Evolutionary conservation across 2,888 invertebrate species (phyloP).

Genomic region (Ctena decussata): DNA sequence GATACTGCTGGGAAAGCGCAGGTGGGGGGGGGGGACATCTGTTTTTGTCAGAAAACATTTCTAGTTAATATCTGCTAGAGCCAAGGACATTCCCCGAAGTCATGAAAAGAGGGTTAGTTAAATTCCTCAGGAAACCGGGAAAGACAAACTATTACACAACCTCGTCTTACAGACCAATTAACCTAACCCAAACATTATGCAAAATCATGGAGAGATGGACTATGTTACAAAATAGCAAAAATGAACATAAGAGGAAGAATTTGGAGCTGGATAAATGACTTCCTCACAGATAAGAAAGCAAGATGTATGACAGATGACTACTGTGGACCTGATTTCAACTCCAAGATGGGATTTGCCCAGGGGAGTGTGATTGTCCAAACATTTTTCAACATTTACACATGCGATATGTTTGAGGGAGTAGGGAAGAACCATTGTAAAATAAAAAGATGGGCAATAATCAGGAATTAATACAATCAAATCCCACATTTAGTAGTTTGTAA

Average conservation of each 20-base stretch:
- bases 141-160: constrained; percentile 11
- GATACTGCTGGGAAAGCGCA: no score
- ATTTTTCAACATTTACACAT: background rate
- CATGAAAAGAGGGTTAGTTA: background rate
- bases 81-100: background rate
- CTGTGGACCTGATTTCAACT: background rate
- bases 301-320: background rate
- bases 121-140: constrained; percentile 8
- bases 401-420: background rate
- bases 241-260: background rate
- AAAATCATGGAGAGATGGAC: constrained; percentile 12
- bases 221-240: background rate
- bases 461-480: no score
- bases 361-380: background rate
- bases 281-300: background rate
- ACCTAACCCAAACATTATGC: background rate
- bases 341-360: background rate
- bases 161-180: constrained; percentile 20
- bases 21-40: no score
- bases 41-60: no score
- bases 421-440: background rate
- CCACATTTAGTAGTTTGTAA: no score
- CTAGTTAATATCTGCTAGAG: background rate
- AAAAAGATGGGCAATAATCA: no score
- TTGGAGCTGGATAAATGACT: background rate